Evolutionary conservation across 2,888 invertebrate genomes (phyloP).

Genomic region (Exocentrus adspersus): DNA sequence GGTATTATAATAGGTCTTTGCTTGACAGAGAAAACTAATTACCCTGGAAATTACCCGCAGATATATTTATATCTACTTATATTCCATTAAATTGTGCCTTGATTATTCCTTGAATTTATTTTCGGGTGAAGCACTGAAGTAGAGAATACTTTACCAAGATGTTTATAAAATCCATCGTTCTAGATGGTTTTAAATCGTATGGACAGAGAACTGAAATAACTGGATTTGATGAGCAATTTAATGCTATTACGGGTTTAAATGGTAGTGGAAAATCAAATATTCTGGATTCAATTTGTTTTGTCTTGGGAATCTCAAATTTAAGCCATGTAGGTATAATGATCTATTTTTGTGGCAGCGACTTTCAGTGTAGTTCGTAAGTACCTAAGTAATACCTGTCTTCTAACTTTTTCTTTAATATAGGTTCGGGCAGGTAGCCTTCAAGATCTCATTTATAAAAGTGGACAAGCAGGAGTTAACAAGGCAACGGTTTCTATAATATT

Average conservation of each 20-base stretch:
- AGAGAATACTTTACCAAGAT: too few relatives aligned
- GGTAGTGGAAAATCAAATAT: conserved; percentile 99
- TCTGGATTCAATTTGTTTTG: conserved; percentile 97
- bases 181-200: conserved; percentile 99
- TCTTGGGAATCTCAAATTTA: conserved; percentile 93
- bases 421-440: conserved; percentile 90
- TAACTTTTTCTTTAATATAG: conserved; percentile 64
- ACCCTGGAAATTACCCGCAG: too few relatives aligned
- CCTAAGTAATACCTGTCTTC: neutral
- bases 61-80: too few relatives aligned
- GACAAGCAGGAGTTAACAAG: conserved; percentile 94
- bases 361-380: neutral
- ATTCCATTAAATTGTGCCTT: too few relatives aligned
- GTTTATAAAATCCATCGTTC: conserved; percentile 90
- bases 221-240: conserved; percentile 94
- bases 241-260: conserved; percentile 97
- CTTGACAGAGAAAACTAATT: too few relatives aligned
- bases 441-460: conserved; percentile 97
- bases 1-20: too few relatives aligned
- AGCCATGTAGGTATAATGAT: conserved; percentile 85
- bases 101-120: too few relatives aligned
- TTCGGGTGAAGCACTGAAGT: too few relatives aligned
- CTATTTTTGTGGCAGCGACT: too few relatives aligned
- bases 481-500: conserved; percentile 96
- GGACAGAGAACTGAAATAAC: conserved; percentile 90